Evolutionary conservation across 2,888 invertebrate genomes (phyloP).

Genomic region (Patella caerulea): DNA sequence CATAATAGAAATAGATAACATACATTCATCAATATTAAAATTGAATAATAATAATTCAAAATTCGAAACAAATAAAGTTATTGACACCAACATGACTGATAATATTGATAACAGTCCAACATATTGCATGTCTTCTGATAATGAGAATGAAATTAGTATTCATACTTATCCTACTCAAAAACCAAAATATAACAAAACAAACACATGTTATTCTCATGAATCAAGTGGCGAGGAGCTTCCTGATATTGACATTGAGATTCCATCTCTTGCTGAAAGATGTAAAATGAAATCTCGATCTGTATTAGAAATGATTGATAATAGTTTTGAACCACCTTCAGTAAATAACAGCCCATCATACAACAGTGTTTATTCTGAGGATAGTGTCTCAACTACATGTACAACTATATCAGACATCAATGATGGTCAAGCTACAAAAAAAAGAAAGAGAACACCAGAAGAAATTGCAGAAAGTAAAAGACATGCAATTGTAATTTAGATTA

Average conservation of each 20-base stretch:
- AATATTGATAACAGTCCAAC: no score
- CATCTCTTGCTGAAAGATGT: background rate
- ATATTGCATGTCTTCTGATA: background rate
- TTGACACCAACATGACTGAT: no score
- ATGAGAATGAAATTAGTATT: background rate
- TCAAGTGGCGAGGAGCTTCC: slow-evolving; percentile 16
- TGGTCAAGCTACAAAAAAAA: slow-evolving; percentile 25
- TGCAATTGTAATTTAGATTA: slow-evolving; percentile 27
- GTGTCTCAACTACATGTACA: background rate
- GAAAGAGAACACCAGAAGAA: slow-evolving; percentile 50
- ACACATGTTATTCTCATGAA: background rate
- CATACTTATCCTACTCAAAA: background rate
- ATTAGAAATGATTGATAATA: background rate
- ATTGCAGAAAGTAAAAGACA: slow-evolving; percentile 43
- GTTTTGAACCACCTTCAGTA: background rate
- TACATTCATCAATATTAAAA: no score
- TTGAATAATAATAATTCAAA: no score
- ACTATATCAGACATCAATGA: background rate
- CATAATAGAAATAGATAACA: no score
- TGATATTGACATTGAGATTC: slow-evolving; percentile 8
- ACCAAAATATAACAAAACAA: background rate
- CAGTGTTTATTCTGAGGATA: background rate
- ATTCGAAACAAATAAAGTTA: no score
- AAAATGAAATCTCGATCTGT: background rate
- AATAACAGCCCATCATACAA: background rate